phyloP scores from a whole-genome alignment of 2,888 invertebrate species.

The Agrotis exclamationis region DNA sequence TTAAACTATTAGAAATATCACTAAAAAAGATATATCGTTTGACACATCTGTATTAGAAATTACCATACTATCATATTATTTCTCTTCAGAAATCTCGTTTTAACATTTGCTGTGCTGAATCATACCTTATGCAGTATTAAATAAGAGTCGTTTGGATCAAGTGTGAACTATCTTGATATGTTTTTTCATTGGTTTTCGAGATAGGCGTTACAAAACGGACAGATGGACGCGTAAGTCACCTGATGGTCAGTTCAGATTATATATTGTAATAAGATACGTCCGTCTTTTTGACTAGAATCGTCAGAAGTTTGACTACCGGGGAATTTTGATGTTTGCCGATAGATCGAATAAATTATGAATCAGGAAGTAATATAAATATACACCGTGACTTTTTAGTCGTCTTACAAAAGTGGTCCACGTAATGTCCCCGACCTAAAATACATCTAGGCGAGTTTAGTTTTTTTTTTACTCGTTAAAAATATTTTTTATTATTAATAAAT shows the following conservation, averaged over 20 bases:
- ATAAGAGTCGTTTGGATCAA: constrained; percentile 4
- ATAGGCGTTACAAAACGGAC: constrained; percentile 60
- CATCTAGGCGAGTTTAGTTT: too few relatives aligned
- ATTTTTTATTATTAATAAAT: too few relatives aligned
- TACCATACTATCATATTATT: constrained; percentile 20
- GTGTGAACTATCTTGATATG: too few relatives aligned
- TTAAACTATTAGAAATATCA: constrained; percentile 57
- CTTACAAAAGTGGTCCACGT: too few relatives aligned
- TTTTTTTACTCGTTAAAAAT: too few relatives aligned
- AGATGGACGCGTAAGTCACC: constrained; percentile 56
- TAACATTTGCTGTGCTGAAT: background rate
- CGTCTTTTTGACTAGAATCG: constrained; percentile 27
- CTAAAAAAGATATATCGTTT: constrained; percentile 48
- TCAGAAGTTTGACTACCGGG: constrained; percentile 39
- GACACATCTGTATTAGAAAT: constrained; percentile 56
- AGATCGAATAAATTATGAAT: background rate
- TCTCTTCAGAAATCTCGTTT: background rate
- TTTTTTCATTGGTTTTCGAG: constrained; percentile 35
- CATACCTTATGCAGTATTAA: accelerated
- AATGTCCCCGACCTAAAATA: too few relatives aligned
- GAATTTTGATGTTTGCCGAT: constrained; percentile 19
- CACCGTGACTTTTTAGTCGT: too few relatives aligned
- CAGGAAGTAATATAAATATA: background rate
- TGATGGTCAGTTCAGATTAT: constrained; percentile 61
- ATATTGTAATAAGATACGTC: constrained; percentile 57